Conservation (phyloP, 2,113 vertebrate species). For the Brachyhypopomus gauderio region DNA sequence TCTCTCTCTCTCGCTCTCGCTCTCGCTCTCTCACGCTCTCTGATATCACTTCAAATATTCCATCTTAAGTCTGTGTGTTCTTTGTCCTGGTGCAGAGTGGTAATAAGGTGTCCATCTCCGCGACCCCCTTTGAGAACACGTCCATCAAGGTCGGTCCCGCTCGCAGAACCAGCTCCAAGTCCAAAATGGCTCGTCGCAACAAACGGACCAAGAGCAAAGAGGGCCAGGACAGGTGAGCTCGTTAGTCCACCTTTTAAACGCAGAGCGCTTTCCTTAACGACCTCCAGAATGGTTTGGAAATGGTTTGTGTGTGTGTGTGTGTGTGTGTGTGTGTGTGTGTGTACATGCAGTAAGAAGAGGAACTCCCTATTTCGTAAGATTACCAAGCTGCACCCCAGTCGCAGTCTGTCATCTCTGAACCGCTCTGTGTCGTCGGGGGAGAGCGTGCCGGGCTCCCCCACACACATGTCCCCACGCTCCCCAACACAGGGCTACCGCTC, state of each 20-base stretch:
- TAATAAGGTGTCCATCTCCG: slow-evolving; percentile 91
- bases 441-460: slow-evolving; percentile 92
- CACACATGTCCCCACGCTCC: slow-evolving; percentile 93
- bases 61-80: neutral
- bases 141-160: slow-evolving; percentile 97
- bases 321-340: slow-evolving; percentile 1
- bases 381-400: slow-evolving; percentile 94
- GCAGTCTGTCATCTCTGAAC: slow-evolving; percentile 92
- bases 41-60: neutral
- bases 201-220: slow-evolving; percentile 90
- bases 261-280: neutral
- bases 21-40: neutral
- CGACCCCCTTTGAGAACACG: slow-evolving; percentile 94
- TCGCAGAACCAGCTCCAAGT: slow-evolving; percentile 86
- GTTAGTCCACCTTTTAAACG: neutral
- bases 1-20: neutral
- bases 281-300: neutral
- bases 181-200: slow-evolving; percentile 95
- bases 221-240: slow-evolving; percentile 86
- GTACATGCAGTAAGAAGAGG: slow-evolving; percentile 82
- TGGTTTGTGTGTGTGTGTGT: neutral
- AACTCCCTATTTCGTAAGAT: slow-evolving; percentile 93
- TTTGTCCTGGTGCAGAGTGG: slow-evolving; percentile 80
- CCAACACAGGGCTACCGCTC: slow-evolving; percentile 91
- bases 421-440: slow-evolving; percentile 95